A percentile compares a stretch with the other conserved stretches of the same genome.
phyloP scores from a whole-genome alignment of 2,888 invertebrate species.

The Parnassius orleans region DNA sequence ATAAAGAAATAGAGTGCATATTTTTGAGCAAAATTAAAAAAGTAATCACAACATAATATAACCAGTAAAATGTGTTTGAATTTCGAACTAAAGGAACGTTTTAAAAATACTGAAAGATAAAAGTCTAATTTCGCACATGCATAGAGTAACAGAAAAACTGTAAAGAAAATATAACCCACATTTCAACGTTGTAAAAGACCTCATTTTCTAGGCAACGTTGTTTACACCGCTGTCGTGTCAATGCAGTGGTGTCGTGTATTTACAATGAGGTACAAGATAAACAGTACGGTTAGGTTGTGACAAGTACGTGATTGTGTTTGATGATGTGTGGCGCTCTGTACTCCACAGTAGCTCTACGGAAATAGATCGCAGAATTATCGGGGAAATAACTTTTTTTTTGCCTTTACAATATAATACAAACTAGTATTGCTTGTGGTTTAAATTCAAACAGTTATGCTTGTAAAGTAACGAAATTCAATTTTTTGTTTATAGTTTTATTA shows the following conservation, averaged over 20 bases:
- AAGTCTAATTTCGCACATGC: background rate
- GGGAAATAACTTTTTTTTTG: background rate
- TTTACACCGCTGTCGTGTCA: slow-evolving; percentile 17
- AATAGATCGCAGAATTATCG: slow-evolving; percentile 9
- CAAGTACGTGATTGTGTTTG: slow-evolving; percentile 23
- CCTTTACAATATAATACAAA: too few relatives aligned
- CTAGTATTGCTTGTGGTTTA: too few relatives aligned
- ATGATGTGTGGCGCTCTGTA: slow-evolving; percentile 14
- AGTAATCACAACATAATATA: too few relatives aligned
- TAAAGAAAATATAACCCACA: slow-evolving; percentile 16
- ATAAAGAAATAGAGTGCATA: too few relatives aligned
- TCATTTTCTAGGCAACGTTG: slow-evolving; percentile 17
- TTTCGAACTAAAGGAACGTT: too few relatives aligned
- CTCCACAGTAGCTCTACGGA: background rate
- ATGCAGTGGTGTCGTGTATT: slow-evolving; percentile 15
- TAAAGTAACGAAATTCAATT: too few relatives aligned
- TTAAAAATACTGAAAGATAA: too few relatives aligned
- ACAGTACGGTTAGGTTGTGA: slow-evolving; percentile 19
- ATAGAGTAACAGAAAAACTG: slow-evolving; percentile 5
- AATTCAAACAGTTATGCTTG: too few relatives aligned
- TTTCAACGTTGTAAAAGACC: slow-evolving; percentile 15
- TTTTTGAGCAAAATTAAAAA: too few relatives aligned
- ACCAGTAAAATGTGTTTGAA: too few relatives aligned
- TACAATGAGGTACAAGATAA: slow-evolving; percentile 22
- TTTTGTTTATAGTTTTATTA: too few relatives aligned